Conservation (phyloP, 2,113 vertebrate species). For the Microtus pennsylvanicus region DNA sequence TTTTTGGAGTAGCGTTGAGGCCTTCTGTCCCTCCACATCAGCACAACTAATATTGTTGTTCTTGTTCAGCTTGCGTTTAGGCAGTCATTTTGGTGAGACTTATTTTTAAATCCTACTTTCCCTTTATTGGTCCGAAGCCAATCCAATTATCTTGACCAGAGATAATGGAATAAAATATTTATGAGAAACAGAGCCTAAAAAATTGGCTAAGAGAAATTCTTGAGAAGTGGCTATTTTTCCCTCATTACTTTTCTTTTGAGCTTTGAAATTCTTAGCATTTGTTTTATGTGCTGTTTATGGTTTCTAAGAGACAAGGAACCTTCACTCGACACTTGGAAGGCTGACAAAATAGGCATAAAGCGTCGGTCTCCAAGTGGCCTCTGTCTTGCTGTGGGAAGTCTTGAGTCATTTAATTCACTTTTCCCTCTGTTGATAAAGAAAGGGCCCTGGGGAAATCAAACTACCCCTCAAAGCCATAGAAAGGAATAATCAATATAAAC, state of each 20-base stretch:
- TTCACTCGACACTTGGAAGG: not conserved
- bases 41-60: not conserved
- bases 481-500: not conserved
- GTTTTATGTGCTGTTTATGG: not conserved
- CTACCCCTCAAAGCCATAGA: not conserved
- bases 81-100: not conserved
- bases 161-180: constrained; percentile 11
- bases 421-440: not conserved
- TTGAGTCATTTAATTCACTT: not conserved
- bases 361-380: not conserved
- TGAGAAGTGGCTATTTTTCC: not conserved
- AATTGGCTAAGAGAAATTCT: not conserved
- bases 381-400: not conserved
- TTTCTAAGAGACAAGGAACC: not conserved
- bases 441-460: not conserved
- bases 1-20: not conserved
- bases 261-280: not conserved
- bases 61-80: not conserved
- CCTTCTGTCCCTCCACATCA: too few relatives aligned
- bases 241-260: not conserved
- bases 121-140: not conserved
- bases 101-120: not conserved
- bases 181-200: not conserved
- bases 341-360: not conserved
- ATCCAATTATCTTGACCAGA: not conserved